Conservation (phyloP, 2,888 invertebrate genomes). For the Andricus quercusramuli region DNA sequence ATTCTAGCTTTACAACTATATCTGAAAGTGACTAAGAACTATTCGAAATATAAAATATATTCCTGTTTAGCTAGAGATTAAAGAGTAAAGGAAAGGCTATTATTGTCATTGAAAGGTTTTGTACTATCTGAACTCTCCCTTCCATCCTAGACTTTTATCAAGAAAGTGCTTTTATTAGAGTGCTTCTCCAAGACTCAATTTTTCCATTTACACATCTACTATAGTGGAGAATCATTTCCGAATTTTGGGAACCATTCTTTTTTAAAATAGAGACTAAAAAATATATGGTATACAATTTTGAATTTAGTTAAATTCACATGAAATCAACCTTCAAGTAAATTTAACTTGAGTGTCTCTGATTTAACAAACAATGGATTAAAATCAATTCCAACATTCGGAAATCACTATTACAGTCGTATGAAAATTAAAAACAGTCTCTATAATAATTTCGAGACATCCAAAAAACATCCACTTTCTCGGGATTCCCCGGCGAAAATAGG, state of each 20-base stretch:
- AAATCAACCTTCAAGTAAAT: no score
- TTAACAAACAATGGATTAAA: no score
- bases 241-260: no score
- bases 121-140: slow-evolving; percentile 34
- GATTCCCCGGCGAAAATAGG: neutral
- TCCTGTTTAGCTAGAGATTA: slow-evolving; percentile 20
- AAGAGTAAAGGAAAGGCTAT: slow-evolving; percentile 34
- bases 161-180: slow-evolving; percentile 1
- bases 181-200: slow-evolving; percentile 22
- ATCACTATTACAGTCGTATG: neutral
- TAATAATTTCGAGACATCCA: neutral
- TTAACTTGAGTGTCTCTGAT: no score
- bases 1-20: neutral
- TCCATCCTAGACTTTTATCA: slow-evolving; percentile 14
- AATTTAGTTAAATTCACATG: no score
- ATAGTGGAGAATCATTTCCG: neutral
- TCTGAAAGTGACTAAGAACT: neutral
- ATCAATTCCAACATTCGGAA: neutral
- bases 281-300: no score
- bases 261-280: no score
- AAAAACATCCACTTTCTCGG: neutral
- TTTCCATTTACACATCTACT: slow-evolving; percentile 8
- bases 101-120: slow-evolving; percentile 36
- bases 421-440: neutral
- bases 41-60: slow-evolving; percentile 3